Evolutionary conservation across 2,113 vertebrate species (phyloP).

Genomic region (Polypterus bichir): DNA sequence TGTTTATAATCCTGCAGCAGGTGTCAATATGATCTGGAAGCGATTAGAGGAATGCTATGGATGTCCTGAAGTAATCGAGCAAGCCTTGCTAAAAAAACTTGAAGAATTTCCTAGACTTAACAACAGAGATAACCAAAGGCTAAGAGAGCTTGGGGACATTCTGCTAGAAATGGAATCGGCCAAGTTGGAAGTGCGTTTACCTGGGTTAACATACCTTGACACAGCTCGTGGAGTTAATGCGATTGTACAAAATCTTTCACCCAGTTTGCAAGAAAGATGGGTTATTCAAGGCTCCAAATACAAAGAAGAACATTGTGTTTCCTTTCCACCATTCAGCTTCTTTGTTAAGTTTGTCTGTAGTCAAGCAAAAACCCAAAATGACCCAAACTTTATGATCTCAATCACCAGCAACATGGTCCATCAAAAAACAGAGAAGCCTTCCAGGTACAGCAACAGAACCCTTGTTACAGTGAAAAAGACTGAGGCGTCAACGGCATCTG

Average conservation of each 20-base stretch:
- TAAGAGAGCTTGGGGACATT: not conserved
- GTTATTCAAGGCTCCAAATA: not conserved
- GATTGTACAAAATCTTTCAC: conserved; percentile 6
- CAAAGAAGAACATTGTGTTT: not conserved
- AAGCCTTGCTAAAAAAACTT: not conserved
- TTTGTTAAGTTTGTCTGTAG: no score
- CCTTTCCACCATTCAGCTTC: not conserved
- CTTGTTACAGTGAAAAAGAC: not conserved
- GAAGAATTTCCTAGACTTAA: not conserved
- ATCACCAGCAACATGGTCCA: not conserved
- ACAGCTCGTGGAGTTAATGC: conserved; percentile 6
- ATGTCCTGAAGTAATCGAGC: not conserved
- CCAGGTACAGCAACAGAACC: not conserved
- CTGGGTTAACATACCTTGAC: conserved; percentile 7
- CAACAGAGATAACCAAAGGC: not conserved
- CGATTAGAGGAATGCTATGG: not conserved
- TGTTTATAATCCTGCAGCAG: not conserved
- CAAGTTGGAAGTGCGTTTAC: not conserved
- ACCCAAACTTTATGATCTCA: not conserved
- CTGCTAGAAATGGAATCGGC: not conserved
- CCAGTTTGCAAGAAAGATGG: conserved; percentile 8
- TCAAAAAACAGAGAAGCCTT: not conserved
- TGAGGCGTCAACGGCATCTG: not conserved
- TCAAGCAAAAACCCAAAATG: no score
- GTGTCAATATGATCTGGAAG: not conserved